Evolutionary conservation across 2,888 invertebrate genomes (phyloP).

Genomic region (Anarsia innoxiella): DNA sequence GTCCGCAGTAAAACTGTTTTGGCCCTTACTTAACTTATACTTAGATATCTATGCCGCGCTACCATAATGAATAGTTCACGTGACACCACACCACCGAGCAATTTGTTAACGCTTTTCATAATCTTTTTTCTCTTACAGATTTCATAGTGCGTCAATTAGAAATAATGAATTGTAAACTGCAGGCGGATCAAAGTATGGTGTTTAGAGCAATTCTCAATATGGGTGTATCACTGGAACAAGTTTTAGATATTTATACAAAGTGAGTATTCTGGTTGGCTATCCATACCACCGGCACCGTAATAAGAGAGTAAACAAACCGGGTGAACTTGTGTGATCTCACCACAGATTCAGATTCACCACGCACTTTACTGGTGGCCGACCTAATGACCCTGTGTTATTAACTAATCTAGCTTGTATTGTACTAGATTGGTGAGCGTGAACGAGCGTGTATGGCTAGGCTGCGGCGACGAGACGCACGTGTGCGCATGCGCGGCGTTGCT

Average conservation of each 20-base stretch:
- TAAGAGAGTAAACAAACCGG: too few relatives aligned
- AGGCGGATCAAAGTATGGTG: constrained; percentile 83
- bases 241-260: constrained; percentile 89
- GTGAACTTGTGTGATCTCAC: too few relatives aligned
- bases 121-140: constrained; percentile 63
- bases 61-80: too few relatives aligned
- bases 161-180: constrained; percentile 83
- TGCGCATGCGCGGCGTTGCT: constrained; percentile 84
- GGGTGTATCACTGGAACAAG: constrained; percentile 83
- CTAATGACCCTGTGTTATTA: too few relatives aligned
- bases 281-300: too few relatives aligned
- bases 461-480: constrained; percentile 90
- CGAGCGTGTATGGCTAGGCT: constrained; percentile 89
- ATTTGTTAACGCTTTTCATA: constrained; percentile 6
- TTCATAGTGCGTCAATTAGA: constrained; percentile 88
- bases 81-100: not conserved
- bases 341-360: too few relatives aligned
- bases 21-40: too few relatives aligned
- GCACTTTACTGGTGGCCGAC: too few relatives aligned
- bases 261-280: too few relatives aligned
- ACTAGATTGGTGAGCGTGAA: constrained; percentile 85
- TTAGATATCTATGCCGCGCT: too few relatives aligned
- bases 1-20: too few relatives aligned
- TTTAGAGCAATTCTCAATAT: constrained; percentile 84
- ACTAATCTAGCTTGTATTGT: too few relatives aligned